These are phyloP conservation scores for Eubasilissa splendida DNA, from an alignment of 2,888 invertebrate species.

Conservation along the genomic window DNA sequence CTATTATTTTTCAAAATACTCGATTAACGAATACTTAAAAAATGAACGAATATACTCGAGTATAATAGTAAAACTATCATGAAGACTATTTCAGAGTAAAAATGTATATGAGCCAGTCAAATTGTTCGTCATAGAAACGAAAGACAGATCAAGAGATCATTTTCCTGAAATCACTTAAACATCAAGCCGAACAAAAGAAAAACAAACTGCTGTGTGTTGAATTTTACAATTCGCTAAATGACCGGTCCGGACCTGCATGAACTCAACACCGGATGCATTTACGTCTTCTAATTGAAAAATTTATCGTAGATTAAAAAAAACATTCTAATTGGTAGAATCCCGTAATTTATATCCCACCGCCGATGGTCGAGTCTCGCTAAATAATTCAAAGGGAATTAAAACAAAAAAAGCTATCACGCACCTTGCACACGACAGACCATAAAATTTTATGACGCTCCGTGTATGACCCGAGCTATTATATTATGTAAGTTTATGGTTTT, in stretches of 20 bases:
- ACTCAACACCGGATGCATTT: conserved; percentile 48
- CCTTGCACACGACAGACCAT: conserved; percentile 54
- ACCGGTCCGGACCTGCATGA: not conserved
- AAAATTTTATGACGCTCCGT: conserved; percentile 56
- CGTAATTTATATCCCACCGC: conserved; percentile 46
- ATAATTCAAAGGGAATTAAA: conserved; percentile 53
- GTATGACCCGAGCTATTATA: conserved; percentile 29
- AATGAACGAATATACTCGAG: no score
- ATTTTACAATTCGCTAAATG: no score
- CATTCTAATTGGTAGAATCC: conserved; percentile 48
- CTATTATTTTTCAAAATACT: no score
- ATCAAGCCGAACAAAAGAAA: no score
- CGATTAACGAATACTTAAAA: no score
- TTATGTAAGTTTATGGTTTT: not conserved
- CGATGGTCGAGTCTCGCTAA: conserved; percentile 34
- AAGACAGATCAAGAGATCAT: no score
- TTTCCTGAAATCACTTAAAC: no score
- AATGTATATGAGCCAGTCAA: no score
- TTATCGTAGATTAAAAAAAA: conserved; percentile 46
- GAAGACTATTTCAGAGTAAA: no score
- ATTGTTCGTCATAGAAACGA: no score
- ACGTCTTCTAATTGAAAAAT: conserved; percentile 55
- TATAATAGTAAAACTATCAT: no score
- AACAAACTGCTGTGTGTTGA: no score
- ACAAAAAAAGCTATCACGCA: conserved; percentile 54